These are phyloP conservation scores for Microcebus tavaratra DNA, from an alignment of 2,113 vertebrate genomes.

Conservation along the genomic window DNA sequence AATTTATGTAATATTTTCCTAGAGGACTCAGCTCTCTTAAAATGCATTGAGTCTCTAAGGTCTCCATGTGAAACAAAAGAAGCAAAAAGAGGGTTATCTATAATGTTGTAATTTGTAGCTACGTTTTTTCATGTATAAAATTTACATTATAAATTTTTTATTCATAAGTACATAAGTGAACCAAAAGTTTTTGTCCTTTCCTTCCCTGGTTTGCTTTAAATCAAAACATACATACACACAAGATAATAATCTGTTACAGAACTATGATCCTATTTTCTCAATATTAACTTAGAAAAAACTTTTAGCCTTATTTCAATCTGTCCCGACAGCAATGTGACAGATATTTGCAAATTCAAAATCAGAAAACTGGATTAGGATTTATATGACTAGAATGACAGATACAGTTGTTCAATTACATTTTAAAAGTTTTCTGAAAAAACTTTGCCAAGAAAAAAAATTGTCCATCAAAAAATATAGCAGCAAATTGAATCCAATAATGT, in stretches of 20 bases:
- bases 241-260: conserved; percentile 74
- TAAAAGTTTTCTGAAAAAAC: conserved; percentile 72
- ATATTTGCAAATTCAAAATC: conserved; percentile 79
- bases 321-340: conserved; percentile 78
- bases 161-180: conserved; percentile 87
- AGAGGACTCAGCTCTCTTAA: conserved; percentile 86
- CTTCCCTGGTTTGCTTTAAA: conserved; percentile 84
- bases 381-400: conserved; percentile 70
- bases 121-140: conserved; percentile 85
- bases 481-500: not conserved
- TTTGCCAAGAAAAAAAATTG: conserved; percentile 59
- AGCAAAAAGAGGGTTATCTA: conserved; percentile 80
- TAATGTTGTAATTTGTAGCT: conserved; percentile 87
- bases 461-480: conserved; percentile 1
- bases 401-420: conserved; percentile 77
- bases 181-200: conserved; percentile 86
- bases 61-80: conserved; percentile 86
- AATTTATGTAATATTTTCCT: conserved; percentile 90
- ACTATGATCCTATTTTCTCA: conserved; percentile 81
- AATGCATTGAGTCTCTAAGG: conserved; percentile 83
- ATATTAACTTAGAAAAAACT: conserved; percentile 75
- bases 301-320: conserved; percentile 77
- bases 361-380: conserved; percentile 73
- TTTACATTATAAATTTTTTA: conserved; percentile 85
- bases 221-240: conserved; percentile 75